Evolutionary conservation across 2,888 invertebrate genomes (phyloP).

Genomic region (Limnephilus marmoratus): DNA sequence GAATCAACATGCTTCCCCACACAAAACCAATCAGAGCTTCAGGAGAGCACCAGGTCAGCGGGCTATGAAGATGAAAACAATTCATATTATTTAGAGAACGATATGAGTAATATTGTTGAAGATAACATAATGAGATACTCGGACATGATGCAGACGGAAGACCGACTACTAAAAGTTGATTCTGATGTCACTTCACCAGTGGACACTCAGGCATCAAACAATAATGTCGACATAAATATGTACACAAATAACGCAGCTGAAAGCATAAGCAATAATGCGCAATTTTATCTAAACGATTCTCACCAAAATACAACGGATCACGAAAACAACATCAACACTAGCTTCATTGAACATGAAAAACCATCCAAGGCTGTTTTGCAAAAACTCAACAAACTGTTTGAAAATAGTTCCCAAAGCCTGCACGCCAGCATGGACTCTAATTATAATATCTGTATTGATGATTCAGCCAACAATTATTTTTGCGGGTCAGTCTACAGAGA

Average conservation of each 20-base stretch:
- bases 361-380: constrained; percentile 73
- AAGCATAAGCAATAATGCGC: constrained; percentile 5
- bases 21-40: constrained; percentile 51
- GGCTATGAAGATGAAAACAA: constrained; percentile 19
- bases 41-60: constrained; percentile 35
- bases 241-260: background rate
- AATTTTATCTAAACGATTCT: constrained; percentile 48
- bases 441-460: constrained; percentile 66
- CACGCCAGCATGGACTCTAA: constrained; percentile 69
- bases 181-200: background rate
- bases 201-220: constrained; percentile 23
- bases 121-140: constrained; percentile 29
- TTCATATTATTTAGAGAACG: constrained; percentile 37
- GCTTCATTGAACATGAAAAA: constrained; percentile 68
- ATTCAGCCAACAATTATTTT: constrained; percentile 58
- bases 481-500: constrained; percentile 66
- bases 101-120: constrained; percentile 34
- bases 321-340: constrained; percentile 43
- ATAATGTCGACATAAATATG: constrained; percentile 8
- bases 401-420: constrained; percentile 70
- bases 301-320: constrained; percentile 22
- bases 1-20: constrained; percentile 62
- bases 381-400: constrained; percentile 75
- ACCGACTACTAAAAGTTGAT: background rate
- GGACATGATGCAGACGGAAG: constrained; percentile 14